Evolutionary conservation across 2,797 vertebrate genomes (phyloP).

Genomic region (Hoplostethus atlanticus): DNA sequence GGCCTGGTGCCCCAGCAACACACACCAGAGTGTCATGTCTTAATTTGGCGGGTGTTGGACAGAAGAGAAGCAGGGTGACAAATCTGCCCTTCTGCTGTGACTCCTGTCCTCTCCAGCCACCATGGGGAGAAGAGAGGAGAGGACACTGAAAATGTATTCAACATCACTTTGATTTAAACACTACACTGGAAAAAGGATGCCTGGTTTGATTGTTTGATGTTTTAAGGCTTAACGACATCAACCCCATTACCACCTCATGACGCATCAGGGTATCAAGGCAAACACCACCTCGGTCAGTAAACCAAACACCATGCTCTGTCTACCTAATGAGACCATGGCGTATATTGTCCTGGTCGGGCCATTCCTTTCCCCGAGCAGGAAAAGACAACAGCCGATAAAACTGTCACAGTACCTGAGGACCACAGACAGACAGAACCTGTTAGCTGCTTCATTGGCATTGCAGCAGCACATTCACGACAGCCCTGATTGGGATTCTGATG

Average conservation of each 20-base stretch:
- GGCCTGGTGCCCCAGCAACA: constrained; percentile 11
- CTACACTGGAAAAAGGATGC: neutral
- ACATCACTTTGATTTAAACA: neutral
- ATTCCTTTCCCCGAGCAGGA: constrained; percentile 50
- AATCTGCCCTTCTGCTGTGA: constrained; percentile 12
- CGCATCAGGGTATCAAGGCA: neutral
- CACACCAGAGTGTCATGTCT: constrained; percentile 30
- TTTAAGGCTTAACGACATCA: constrained; percentile 19
- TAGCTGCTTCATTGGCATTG: constrained; percentile 44
- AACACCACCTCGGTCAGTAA: constrained; percentile 23
- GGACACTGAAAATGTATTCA: neutral
- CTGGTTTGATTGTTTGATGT: neutral
- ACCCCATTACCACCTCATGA: constrained; percentile 1
- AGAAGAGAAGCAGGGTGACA: constrained; percentile 20
- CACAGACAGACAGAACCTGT: constrained; percentile 36
- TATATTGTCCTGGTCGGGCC: constrained; percentile 45
- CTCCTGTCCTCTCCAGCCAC: constrained; percentile 1
- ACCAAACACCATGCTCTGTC: constrained; percentile 58
- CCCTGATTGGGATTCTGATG: constrained; percentile 60
- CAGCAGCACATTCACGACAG: constrained; percentile 31
- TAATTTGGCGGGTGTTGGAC: constrained; percentile 24
- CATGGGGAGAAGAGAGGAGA: neutral
- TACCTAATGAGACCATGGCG: constrained; percentile 62
- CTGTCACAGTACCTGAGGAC: constrained; percentile 42
- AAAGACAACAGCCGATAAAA: constrained; percentile 60